Evolutionary conservation across 2,113 vertebrate species (phyloP).

Genomic region (Stictonetta naevosa): DNA sequence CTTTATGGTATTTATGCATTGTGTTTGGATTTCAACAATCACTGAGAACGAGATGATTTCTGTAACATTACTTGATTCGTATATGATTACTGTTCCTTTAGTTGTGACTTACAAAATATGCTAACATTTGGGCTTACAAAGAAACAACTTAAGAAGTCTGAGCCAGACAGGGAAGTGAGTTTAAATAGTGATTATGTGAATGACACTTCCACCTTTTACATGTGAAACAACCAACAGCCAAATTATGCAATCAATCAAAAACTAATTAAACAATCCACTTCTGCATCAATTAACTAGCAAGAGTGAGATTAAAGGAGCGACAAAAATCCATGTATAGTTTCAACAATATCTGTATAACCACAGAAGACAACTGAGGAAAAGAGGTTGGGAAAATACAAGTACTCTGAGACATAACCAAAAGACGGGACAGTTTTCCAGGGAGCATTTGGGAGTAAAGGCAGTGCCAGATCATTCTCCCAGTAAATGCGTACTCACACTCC

Average conservation of each 20-base stretch:
- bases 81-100: background rate
- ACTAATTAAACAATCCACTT: background rate
- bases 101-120: accelerated
- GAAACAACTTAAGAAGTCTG: background rate
- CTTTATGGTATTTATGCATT: background rate
- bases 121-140: background rate
- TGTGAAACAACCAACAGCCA: background rate
- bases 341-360: background rate
- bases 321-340: background rate
- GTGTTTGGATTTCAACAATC: background rate
- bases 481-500: background rate
- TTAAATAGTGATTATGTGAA: background rate
- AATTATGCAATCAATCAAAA: background rate
- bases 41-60: background rate
- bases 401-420: background rate
- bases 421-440: background rate
- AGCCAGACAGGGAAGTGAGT: background rate
- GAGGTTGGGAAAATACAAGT: background rate
- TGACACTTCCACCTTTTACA: background rate
- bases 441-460: background rate
- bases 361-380: background rate
- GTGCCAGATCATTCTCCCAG: background rate
- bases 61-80: background rate
- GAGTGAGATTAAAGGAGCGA: background rate
- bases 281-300: background rate